phyloP scores from a whole-genome alignment of 2,888 invertebrate species.

The Lasioglossum morio region DNA sequence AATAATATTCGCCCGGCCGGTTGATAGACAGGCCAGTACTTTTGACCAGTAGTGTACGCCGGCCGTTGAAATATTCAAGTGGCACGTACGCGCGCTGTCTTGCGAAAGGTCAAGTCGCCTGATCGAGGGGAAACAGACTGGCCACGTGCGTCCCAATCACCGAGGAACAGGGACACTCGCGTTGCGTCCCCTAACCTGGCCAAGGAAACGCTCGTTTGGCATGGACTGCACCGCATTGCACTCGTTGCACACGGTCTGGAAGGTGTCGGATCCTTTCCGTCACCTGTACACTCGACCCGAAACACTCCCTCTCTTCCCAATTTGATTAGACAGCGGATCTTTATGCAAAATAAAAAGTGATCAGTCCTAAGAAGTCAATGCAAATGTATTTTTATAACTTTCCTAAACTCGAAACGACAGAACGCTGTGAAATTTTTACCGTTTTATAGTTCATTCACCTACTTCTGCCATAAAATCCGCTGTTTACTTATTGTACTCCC shows the following conservation, averaged over 20 bases:
- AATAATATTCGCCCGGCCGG: background rate
- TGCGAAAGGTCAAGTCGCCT: constrained; percentile 43
- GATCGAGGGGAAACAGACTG: constrained; percentile 34
- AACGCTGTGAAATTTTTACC: too few relatives aligned
- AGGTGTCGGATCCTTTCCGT: background rate
- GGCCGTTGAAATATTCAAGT: constrained; percentile 20
- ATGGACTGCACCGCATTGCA: constrained; percentile 24
- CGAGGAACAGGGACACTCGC: constrained; percentile 18
- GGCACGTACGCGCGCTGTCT: constrained; percentile 36
- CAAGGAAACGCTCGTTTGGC: constrained; percentile 22
- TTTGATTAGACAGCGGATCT: background rate
- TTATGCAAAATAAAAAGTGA: background rate
- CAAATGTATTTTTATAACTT: too few relatives aligned
- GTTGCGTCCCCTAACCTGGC: background rate
- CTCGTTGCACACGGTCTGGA: background rate
- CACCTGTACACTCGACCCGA: background rate
- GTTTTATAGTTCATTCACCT: too few relatives aligned
- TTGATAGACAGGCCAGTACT: background rate
- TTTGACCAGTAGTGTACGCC: constrained; percentile 9
- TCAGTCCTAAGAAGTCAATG: too few relatives aligned
- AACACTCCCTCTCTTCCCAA: background rate
- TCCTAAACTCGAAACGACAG: background rate
- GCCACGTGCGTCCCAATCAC: constrained; percentile 59
- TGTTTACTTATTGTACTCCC: background rate
- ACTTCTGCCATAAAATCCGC: background rate